These are phyloP conservation scores for Meiosimyza platycephala DNA, from an alignment of 2,888 invertebrate species.

Conservation along the genomic window DNA sequence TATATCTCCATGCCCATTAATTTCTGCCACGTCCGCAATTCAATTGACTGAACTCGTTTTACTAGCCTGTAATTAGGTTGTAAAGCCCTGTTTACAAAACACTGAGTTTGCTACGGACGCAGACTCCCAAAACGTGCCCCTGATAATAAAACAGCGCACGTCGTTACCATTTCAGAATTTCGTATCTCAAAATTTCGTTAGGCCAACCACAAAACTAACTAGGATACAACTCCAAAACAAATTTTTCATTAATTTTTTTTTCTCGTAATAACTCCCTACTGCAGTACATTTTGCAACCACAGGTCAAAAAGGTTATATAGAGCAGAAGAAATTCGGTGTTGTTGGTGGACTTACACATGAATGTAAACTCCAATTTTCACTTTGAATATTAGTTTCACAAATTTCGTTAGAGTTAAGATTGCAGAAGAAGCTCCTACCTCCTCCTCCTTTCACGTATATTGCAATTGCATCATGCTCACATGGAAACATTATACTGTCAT, in stretches of 20 bases:
- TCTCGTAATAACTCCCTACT: not conserved
- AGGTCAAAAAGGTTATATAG: slow-evolving; percentile 32
- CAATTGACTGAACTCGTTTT: slow-evolving; percentile 61
- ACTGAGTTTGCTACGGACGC: slow-evolving; percentile 49
- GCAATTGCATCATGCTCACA: slow-evolving; percentile 9
- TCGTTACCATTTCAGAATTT: slow-evolving; percentile 65
- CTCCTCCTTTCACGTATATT: slow-evolving; percentile 16
- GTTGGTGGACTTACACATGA: slow-evolving; percentile 59
- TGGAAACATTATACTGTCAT: not conserved
- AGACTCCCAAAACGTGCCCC: slow-evolving; percentile 43
- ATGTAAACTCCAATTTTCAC: slow-evolving; percentile 61
- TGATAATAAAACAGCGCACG: slow-evolving; percentile 51
- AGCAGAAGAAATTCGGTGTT: slow-evolving; percentile 47
- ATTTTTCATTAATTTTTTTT: not conserved
- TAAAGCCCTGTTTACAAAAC: slow-evolving; percentile 65
- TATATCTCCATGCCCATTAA: not conserved
- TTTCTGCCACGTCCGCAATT: slow-evolving; percentile 23
- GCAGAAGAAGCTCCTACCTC: slow-evolving; percentile 49
- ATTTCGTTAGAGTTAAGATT: slow-evolving; percentile 61
- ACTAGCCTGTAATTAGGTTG: slow-evolving; percentile 68
- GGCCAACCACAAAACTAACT: not conserved
- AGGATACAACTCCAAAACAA: not conserved
- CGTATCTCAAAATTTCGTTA: slow-evolving; percentile 60
- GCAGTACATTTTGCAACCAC: not conserved
- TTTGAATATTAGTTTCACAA: slow-evolving; percentile 59